These are phyloP conservation scores for Nasonia oneida DNA, from an alignment of 2,888 invertebrate genomes.

Conservation along the genomic window DNA sequence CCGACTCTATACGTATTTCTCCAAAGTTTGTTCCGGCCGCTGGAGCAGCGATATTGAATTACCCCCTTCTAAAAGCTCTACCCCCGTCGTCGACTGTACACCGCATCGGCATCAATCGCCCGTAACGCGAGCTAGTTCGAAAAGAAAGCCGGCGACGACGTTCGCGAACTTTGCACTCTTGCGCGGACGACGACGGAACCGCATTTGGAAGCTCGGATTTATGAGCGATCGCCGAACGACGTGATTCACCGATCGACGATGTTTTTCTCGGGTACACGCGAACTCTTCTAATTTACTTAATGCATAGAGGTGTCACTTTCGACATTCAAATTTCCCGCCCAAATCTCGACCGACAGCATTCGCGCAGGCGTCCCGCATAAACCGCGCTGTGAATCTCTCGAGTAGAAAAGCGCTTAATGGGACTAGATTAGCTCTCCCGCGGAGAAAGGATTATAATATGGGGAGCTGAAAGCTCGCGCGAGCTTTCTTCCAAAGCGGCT, in stretches of 20 bases:
- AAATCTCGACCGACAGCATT: neutral
- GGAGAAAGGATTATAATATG: neutral
- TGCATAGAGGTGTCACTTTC: neutral
- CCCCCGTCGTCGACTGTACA: neutral
- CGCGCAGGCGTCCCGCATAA: neutral
- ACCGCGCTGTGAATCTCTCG: slow-evolving; percentile 32
- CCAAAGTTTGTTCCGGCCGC: neutral
- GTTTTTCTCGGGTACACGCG: neutral
- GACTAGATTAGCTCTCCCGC: neutral
- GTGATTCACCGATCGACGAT: neutral
- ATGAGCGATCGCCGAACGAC: neutral
- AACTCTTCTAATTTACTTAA: neutral
- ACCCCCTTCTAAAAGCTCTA: neutral
- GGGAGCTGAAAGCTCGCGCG: neutral
- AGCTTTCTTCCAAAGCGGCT: neutral
- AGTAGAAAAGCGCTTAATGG: slow-evolving; percentile 11
- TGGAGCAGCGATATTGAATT: neutral
- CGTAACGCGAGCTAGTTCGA: neutral
- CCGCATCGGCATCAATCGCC: slow-evolving; percentile 1
- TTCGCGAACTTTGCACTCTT: slow-evolving; percentile 22
- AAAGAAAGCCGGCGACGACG: neutral
- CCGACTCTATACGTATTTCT: neutral
- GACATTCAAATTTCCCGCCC: neutral
- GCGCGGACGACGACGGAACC: slow-evolving; percentile 15
- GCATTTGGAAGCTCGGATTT: neutral